These are phyloP conservation scores for Scomberomorus guttatus DNA, from an alignment of 2,797 vertebrate genomes.

Conservation along the genomic window DNA sequence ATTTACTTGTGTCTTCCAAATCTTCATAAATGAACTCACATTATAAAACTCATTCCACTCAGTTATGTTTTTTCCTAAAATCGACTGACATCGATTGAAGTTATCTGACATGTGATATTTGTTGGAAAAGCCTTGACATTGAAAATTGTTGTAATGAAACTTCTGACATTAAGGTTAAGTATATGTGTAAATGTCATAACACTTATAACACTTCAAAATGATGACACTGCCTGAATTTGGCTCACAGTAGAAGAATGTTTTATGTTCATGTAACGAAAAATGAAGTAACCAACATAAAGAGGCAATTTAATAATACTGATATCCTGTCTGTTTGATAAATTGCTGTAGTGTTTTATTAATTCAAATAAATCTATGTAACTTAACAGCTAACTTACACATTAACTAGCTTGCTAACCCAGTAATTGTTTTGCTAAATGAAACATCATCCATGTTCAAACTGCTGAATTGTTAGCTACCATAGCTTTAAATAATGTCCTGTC, in stretches of 20 bases:
- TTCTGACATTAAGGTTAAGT: neutral
- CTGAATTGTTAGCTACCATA: neutral
- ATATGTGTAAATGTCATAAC: no score
- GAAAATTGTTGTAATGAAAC: neutral
- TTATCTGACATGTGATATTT: neutral
- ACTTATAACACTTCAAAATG: no score
- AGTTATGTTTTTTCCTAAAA: no score
- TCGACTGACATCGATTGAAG: no score
- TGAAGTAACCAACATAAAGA: neutral
- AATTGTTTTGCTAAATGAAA: neutral
- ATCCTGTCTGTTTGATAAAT: neutral
- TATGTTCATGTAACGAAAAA: neutral
- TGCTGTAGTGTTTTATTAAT: neutral
- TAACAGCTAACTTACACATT: neutral
- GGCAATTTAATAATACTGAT: neutral
- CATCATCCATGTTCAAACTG: neutral
- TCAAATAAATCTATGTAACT: neutral
- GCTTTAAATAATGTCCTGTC: conserved; percentile 21
- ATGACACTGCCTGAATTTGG: neutral
- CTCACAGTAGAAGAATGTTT: neutral
- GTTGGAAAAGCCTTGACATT: neutral
- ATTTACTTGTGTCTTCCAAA: neutral
- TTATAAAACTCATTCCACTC: neutral
- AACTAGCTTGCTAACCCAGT: neutral
- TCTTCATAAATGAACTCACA: neutral